Conservation (phyloP, 1,140 invertebrate species). For the Bombus pyrosoma region DNA sequence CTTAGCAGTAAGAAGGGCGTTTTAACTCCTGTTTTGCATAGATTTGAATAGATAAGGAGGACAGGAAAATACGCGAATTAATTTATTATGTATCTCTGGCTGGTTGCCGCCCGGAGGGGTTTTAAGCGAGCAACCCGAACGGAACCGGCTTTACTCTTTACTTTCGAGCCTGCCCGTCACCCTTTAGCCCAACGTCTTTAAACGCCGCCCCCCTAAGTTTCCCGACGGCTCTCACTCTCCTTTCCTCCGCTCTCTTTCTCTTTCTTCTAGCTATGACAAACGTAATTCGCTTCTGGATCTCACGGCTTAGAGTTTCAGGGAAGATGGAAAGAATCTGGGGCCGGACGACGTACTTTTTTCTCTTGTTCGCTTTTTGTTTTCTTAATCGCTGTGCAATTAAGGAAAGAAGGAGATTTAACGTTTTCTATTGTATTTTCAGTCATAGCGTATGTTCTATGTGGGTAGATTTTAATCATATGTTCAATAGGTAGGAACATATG, state of each 20-base stretch:
- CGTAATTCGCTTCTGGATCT: slow-evolving; percentile 9
- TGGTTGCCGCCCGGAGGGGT: slow-evolving; percentile 57
- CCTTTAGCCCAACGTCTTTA: slow-evolving; percentile 67
- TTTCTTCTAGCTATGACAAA: background rate
- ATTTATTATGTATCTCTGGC: slow-evolving; percentile 81
- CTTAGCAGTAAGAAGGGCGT: slow-evolving; percentile 76
- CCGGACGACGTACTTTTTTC: background rate
- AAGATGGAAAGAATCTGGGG: background rate
- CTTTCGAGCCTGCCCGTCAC: slow-evolving; percentile 66
- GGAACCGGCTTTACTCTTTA: slow-evolving; percentile 74
- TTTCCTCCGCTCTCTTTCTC: background rate
- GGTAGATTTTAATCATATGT: background rate
- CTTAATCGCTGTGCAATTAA: background rate
- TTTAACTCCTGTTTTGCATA: slow-evolving; percentile 83
- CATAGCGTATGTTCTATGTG: background rate
- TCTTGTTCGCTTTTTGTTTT: background rate
- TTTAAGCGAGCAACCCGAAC: slow-evolving; percentile 51
- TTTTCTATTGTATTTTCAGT: background rate
- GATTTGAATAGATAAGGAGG: slow-evolving; percentile 82
- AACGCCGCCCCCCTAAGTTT: slow-evolving; percentile 75
- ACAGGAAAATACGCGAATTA: slow-evolving; percentile 80
- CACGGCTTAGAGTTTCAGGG: background rate
- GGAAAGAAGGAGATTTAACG: background rate
- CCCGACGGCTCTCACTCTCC: slow-evolving; percentile 41
- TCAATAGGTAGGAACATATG: background rate